These are phyloP conservation scores for Hirtodrosophila alboralis DNA, from an alignment of 2,888 invertebrate genomes.

Conservation along the genomic window DNA sequence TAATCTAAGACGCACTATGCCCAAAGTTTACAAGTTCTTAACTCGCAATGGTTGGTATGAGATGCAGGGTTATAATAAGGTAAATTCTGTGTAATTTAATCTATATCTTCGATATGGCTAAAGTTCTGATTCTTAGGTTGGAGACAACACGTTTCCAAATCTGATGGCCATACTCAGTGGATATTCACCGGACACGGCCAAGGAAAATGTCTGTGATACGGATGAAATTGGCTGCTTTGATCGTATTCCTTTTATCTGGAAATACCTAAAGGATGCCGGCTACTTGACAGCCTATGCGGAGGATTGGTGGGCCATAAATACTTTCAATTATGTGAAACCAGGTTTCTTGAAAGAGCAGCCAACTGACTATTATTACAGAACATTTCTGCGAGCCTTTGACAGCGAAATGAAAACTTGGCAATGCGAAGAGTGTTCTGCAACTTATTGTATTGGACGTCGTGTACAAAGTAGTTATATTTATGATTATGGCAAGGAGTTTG, in stretches of 20 bases:
- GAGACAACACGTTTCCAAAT: conserved; percentile 95
- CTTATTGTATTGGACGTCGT: conserved; percentile 86
- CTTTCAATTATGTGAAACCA: conserved; percentile 87
- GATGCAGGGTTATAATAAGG: conserved; percentile 89
- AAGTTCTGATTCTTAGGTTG: too few relatives aligned
- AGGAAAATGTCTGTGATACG: conserved; percentile 84
- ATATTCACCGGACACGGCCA: conserved; percentile 84
- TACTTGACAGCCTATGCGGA: conserved; percentile 91
- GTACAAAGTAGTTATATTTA: conserved; percentile 87
- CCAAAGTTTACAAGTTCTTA: conserved; percentile 88
- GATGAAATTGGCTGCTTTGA: conserved; percentile 86
- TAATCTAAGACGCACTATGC: conserved; percentile 90
- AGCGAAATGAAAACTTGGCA: conserved; percentile 70
- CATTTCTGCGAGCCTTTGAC: conserved; percentile 88
- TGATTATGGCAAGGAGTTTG: conserved; percentile 88
- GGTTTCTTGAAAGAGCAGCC: conserved; percentile 90
- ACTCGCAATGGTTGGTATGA: conserved; percentile 87
- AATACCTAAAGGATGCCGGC: conserved; percentile 87
- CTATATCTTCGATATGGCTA: neutral
- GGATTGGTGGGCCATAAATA: conserved; percentile 86
- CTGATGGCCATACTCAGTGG: conserved; percentile 92
- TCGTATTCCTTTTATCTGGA: conserved; percentile 90
- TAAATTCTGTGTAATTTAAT: conserved; percentile 47
- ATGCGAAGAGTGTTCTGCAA: conserved; percentile 59
- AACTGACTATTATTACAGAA: conserved; percentile 91